Percentiles rank a stretch among this genome's conserved stretches.
These are phyloP conservation scores for Forbesichthys papilliferus DNA, from an alignment of 2,113 vertebrate species.

Conservation along the genomic window DNA sequence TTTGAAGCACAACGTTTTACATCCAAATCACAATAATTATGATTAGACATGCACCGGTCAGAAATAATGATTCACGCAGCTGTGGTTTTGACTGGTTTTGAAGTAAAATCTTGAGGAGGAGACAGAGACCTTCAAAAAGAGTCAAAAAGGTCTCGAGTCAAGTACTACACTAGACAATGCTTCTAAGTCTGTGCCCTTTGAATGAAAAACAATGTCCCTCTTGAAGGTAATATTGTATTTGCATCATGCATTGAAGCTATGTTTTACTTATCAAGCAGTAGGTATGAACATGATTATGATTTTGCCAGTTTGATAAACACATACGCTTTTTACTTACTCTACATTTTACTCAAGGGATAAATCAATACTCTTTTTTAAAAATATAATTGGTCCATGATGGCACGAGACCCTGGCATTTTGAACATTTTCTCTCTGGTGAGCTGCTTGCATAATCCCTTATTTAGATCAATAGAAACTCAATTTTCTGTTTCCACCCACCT, in stretches of 20 bases:
- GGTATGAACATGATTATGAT: too few species aligned
- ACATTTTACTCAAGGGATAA: too few species aligned
- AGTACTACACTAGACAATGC: neutral
- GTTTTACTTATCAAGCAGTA: neutral
- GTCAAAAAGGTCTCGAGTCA: too few species aligned
- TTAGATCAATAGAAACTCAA: conserved; percentile 4
- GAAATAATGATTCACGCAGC: too few species aligned
- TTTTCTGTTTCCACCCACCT: conserved; percentile 21
- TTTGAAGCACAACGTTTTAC: too few species aligned
- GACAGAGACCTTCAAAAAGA: too few species aligned
- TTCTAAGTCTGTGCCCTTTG: conserved; percentile 29
- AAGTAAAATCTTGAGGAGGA: too few species aligned
- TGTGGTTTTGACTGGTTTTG: too few species aligned
- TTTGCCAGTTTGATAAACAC: neutral
- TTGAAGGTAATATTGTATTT: neutral
- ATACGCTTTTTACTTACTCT: too few species aligned
- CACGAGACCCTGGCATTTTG: neutral
- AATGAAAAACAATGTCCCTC: neutral
- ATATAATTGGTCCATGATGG: conserved; percentile 7
- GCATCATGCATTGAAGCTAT: too few species aligned
- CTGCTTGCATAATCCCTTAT: neutral
- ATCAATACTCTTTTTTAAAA: neutral
- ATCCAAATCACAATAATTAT: too few species aligned
- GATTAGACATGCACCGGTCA: too few species aligned
- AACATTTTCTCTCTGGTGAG: conserved; percentile 6